Evolutionary conservation across 2,888 invertebrate species (phyloP).

Genomic region (Camptogramma bilineatum): DNA sequence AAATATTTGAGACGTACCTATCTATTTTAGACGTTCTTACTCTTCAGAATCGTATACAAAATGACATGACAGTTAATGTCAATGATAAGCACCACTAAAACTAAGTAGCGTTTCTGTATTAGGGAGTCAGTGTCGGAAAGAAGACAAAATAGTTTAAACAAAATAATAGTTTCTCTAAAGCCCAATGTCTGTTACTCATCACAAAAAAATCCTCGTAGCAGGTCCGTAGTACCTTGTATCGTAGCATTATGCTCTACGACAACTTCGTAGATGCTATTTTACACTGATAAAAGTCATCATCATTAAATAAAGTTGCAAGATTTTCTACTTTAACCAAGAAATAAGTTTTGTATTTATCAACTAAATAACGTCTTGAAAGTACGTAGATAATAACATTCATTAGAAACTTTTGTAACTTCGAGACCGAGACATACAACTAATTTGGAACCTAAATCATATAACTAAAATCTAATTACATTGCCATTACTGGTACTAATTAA

Average conservation of each 20-base stretch:
- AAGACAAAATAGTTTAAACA: no score
- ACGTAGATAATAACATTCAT: conserved; percentile 1
- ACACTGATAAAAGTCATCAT: neutral
- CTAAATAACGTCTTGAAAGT: conserved; percentile 10
- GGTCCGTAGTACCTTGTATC: neutral
- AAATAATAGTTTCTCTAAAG: no score
- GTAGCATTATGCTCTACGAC: neutral
- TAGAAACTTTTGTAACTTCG: conserved; percentile 16
- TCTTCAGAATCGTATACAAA: no score
- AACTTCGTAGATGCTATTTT: neutral
- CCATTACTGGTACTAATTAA: conserved; percentile 27
- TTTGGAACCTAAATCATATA: conserved; percentile 33
- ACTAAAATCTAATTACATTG: conserved; percentile 31
- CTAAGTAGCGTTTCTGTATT: no score
- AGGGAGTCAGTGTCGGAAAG: no score
- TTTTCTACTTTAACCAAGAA: neutral
- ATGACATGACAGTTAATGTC: no score
- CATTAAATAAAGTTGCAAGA: neutral
- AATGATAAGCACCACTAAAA: no score
- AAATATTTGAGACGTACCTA: no score
- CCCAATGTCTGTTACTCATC: no score
- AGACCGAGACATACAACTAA: conserved; percentile 20
- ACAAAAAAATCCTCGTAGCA: neutral
- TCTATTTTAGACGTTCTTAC: no score
- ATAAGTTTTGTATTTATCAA: conserved; percentile 12